A percentile compares a stretch with the other conserved stretches of the same genome.
These are phyloP conservation scores for Lomographa bimaculata DNA, from an alignment of 2,888 invertebrate species.

Conservation along the genomic window DNA sequence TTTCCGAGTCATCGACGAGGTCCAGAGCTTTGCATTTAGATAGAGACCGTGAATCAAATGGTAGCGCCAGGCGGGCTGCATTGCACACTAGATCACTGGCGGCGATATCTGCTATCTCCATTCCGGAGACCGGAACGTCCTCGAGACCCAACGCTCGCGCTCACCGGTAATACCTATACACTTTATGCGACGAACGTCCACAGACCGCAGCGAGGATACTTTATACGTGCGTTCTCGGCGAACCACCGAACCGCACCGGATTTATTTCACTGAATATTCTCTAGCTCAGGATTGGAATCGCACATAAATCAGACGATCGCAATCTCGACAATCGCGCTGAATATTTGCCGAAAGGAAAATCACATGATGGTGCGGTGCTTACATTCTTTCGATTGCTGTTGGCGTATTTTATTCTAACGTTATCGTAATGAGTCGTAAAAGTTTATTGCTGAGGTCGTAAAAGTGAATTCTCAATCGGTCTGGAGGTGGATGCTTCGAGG, in stretches of 20 bases:
- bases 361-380: constrained; percentile 41
- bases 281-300: constrained; percentile 43
- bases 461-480: constrained; percentile 57
- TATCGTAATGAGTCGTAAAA: constrained; percentile 73
- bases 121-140: constrained; percentile 48
- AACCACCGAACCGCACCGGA: constrained; percentile 59
- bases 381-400: constrained; percentile 59
- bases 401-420: constrained; percentile 64
- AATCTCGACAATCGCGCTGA: constrained; percentile 48
- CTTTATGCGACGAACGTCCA: constrained; percentile 53
- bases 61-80: constrained; percentile 57
- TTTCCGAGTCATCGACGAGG: constrained; percentile 64
- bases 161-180: constrained; percentile 49
- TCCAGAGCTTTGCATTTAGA: constrained; percentile 57
- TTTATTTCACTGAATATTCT: constrained; percentile 63
- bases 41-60: constrained; percentile 42
- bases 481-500: constrained; percentile 46
- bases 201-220: constrained; percentile 56
- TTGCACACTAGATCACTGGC: constrained; percentile 49
- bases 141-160: constrained; percentile 41
- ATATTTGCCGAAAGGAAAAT: constrained; percentile 52
- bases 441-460: constrained; percentile 65
- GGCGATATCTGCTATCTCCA: constrained; percentile 27
- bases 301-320: constrained; percentile 57
- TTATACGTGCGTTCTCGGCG: constrained; percentile 43